phyloP scores from a whole-genome alignment of 2,797 vertebrate genomes.

The Anisognathus igniventris region DNA sequence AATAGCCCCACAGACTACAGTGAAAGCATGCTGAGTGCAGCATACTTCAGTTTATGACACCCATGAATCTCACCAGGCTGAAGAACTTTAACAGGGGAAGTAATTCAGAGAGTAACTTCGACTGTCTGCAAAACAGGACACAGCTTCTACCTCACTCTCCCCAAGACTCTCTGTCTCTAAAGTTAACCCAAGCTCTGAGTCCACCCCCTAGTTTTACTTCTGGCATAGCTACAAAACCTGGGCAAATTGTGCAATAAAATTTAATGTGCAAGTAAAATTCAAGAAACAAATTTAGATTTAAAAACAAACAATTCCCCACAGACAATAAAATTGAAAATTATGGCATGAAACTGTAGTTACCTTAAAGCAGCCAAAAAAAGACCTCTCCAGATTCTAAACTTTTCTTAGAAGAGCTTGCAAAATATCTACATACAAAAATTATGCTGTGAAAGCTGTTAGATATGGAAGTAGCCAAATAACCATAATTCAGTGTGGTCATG shows the following conservation, averaged over 20 bases:
- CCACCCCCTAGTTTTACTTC: neutral
- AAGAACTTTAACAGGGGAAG: neutral
- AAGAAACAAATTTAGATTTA: neutral
- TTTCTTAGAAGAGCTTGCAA: neutral
- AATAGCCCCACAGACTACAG: neutral
- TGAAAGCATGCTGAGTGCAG: neutral
- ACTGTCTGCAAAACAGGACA: constrained; percentile 7
- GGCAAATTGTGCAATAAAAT: neutral
- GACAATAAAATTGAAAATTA: neutral
- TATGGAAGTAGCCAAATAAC: neutral
- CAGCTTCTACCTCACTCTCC: neutral
- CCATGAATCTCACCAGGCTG: neutral
- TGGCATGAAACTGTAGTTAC: neutral
- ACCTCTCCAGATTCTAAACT: neutral
- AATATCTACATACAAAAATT: neutral
- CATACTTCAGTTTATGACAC: constrained; percentile 4
- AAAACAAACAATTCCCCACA: neutral
- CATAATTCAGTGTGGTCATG: neutral
- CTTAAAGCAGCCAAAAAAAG: neutral
- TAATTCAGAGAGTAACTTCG: constrained; percentile 20
- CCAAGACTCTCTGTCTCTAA: neutral
- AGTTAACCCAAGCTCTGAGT: neutral
- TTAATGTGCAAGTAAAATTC: neutral
- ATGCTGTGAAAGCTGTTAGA: neutral
- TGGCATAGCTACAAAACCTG: neutral